phyloP scores from a whole-genome alignment of 2,797 vertebrate genomes.

The Erithacus rubecula region DNA sequence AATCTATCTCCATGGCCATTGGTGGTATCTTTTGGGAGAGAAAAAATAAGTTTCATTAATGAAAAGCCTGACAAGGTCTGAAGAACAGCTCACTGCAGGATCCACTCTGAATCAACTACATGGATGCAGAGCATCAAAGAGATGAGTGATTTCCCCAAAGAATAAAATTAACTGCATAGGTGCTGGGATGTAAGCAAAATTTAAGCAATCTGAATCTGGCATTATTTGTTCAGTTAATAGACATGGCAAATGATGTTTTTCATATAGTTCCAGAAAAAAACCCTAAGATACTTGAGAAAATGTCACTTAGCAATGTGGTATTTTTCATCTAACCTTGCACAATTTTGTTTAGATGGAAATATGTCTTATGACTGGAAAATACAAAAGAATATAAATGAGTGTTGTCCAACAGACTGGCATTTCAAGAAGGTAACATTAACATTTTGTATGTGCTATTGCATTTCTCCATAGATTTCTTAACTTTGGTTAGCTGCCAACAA shows the following conservation, averaged over 20 bases:
- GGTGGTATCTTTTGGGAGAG: background rate
- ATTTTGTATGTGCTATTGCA: background rate
- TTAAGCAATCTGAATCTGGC: background rate
- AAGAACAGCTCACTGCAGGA: background rate
- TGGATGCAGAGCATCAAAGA: background rate
- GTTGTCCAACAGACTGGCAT: background rate
- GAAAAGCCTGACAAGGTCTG: background rate
- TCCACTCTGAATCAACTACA: background rate
- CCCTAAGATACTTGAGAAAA: background rate
- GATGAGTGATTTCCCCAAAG: background rate
- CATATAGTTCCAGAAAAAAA: background rate
- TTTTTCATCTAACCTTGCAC: background rate
- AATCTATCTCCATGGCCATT: background rate
- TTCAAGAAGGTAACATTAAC: background rate
- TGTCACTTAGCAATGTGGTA: background rate
- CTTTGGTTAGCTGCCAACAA: background rate
- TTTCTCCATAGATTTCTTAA: background rate
- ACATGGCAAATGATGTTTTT: rapidly evolving
- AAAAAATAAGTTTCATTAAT: background rate
- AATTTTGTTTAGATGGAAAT: background rate
- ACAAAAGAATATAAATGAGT: background rate
- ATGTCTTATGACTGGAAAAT: background rate
- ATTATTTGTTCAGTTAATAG: background rate
- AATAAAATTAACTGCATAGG: background rate
- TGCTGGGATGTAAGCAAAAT: background rate